Percentiles rank a stretch among this genome's conserved stretches.
Evolutionary conservation across 2,888 invertebrate species (phyloP).

Genomic region (Sesamia inferens): DNA sequence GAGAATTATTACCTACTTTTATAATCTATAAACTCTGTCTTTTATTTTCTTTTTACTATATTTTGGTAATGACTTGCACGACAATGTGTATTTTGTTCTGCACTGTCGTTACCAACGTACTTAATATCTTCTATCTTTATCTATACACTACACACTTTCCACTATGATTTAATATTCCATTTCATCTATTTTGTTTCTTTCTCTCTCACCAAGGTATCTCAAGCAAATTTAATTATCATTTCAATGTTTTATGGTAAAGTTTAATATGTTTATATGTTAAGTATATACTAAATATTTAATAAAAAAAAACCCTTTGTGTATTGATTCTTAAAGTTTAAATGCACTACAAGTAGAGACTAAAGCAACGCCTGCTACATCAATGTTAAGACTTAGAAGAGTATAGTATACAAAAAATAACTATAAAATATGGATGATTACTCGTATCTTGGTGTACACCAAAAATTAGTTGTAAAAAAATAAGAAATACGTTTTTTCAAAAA

Average conservation of each 20-base stretch:
- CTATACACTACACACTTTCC: conserved; percentile 67
- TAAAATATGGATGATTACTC: conserved; percentile 69
- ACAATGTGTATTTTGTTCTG: conserved; percentile 18
- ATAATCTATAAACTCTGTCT: conserved; percentile 43
- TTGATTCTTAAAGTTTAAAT: conserved; percentile 73
- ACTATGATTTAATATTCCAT: conserved; percentile 74
- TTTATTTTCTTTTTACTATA: conserved; percentile 47
- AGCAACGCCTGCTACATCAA: conserved; percentile 83
- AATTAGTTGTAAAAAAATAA: conserved; percentile 74
- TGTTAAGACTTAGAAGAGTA: conserved; percentile 78
- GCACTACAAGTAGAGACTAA: conserved; percentile 86
- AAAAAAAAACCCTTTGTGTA: conserved; percentile 64
- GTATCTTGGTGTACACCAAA: conserved; percentile 84
- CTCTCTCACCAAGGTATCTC: conserved; percentile 73
- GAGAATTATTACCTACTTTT: conserved; percentile 38
- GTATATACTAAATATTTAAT: conserved; percentile 73
- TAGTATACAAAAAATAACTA: conserved; percentile 70
- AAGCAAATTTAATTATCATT: conserved; percentile 89
- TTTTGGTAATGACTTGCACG: conserved; percentile 56
- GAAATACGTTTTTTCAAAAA: conserved; percentile 73
- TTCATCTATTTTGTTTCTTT: conserved; percentile 66
- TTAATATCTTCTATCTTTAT: conserved; percentile 48
- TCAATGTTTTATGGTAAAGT: conserved; percentile 74
- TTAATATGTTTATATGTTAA: conserved; percentile 67
- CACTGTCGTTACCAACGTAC: conserved; percentile 52